These are phyloP conservation scores for Plebejus anna DNA, from an alignment of 2,888 invertebrate genomes.

Conservation along the genomic window DNA sequence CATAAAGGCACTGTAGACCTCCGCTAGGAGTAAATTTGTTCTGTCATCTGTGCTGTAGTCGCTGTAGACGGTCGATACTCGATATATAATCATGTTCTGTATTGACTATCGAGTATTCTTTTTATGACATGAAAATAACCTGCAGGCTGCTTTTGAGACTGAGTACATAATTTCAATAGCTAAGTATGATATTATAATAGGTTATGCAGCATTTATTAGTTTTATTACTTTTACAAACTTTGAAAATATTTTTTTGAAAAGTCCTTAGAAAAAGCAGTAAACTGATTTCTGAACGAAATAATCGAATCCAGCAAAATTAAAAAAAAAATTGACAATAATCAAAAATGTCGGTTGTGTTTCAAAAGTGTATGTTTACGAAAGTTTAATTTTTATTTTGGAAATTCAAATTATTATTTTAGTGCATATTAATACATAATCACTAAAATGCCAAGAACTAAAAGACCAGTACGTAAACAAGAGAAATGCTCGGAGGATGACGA, in stretches of 20 bases:
- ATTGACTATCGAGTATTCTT: too few relatives aligned
- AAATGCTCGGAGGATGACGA: slow-evolving; percentile 54
- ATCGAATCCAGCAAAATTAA: background rate
- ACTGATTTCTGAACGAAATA: background rate
- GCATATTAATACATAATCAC: background rate
- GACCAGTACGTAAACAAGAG: slow-evolving; percentile 58
- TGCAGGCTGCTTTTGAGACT: too few relatives aligned
- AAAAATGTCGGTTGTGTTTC: slow-evolving; percentile 48
- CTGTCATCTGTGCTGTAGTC: too few relatives aligned
- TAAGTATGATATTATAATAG: too few relatives aligned
- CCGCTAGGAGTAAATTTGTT: too few relatives aligned
- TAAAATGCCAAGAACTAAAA: slow-evolving; percentile 71
- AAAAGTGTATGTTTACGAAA: background rate
- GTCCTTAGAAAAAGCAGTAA: background rate
- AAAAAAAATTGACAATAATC: slow-evolving; percentile 31
- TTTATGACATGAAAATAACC: too few relatives aligned
- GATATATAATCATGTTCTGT: too few relatives aligned
- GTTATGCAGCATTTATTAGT: too few relatives aligned
- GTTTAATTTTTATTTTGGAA: background rate
- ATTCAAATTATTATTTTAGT: background rate
- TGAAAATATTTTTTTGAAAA: too few relatives aligned
- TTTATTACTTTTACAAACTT: too few relatives aligned
- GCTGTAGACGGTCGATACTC: background rate
- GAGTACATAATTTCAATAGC: too few relatives aligned
- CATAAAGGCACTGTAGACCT: background rate